These are phyloP conservation scores for Elephantulus edwardii DNA, from an alignment of 2,113 vertebrate genomes.

Conservation along the genomic window DNA sequence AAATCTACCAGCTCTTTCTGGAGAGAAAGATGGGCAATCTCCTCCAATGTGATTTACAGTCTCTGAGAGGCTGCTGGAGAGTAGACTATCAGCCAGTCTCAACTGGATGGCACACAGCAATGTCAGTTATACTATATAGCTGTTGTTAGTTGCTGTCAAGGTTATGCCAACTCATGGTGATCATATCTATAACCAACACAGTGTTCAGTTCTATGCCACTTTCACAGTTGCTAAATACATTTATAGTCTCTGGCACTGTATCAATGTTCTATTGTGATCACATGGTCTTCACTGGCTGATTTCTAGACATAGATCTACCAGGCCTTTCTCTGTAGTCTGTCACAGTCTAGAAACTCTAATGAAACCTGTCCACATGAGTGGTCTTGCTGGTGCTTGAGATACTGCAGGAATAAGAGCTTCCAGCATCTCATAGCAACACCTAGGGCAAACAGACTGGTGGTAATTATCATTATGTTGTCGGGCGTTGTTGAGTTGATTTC, in stretches of 20 bases:
- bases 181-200: neutral
- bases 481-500: neutral
- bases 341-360: neutral
- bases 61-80: too few species aligned
- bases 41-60: too few species aligned
- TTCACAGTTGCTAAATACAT: neutral
- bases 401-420: neutral
- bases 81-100: too few species aligned
- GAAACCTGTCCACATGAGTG: neutral
- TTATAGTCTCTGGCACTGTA: neutral
- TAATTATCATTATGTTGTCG: neutral
- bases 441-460: neutral
- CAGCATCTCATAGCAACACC: neutral
- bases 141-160: neutral
- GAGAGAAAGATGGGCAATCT: too few species aligned
- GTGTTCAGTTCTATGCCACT: neutral
- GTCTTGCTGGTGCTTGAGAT: neutral
- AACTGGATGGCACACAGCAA: too few species aligned
- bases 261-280: neutral
- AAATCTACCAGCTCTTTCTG: too few species aligned
- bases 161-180: neutral
- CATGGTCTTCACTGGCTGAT: neutral
- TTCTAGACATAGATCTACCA: neutral
- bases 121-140: neutral
- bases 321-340: neutral